Evolutionary conservation across 2,797 vertebrate genomes (phyloP).

Genomic region (Crocidura indochinensis): DNA sequence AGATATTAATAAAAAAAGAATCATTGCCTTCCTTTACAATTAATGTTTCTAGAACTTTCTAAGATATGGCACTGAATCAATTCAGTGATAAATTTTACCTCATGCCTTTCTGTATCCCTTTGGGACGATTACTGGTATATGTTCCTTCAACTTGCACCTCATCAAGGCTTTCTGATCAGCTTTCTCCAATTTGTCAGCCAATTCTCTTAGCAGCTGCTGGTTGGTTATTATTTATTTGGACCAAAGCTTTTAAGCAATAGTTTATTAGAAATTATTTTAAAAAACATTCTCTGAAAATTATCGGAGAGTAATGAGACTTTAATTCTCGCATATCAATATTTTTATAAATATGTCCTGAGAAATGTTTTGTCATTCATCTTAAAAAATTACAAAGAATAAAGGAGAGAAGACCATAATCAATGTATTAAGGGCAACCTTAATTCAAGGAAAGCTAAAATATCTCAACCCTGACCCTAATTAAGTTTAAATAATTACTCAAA

Average conservation of each 20-base stretch:
- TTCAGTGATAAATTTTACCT: not conserved
- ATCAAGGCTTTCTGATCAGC: not conserved
- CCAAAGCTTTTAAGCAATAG: not conserved
- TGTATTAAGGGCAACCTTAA: not conserved
- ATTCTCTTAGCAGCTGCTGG: not conserved
- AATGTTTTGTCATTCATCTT: not conserved
- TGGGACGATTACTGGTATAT: not conserved
- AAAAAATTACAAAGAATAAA: not conserved
- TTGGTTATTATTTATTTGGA: not conserved
- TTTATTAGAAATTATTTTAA: not conserved
- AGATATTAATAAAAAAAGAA: too few relatives aligned
- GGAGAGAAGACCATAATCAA: not conserved
- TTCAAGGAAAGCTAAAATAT: not conserved
- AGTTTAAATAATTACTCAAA: not conserved
- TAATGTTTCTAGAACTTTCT: slow-evolving; percentile 33
- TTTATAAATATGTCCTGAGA: not conserved
- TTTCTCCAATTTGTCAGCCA: not conserved
- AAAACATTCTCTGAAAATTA: not conserved
- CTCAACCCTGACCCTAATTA: not conserved
- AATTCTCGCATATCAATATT: not conserved
- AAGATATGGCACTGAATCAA: not conserved
- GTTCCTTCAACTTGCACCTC: not conserved
- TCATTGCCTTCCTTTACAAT: not conserved
- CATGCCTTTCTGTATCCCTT: not conserved
- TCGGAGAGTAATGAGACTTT: not conserved